phyloP scores from a whole-genome alignment of 2,888 invertebrate genomes.

The Napeogenes inachia region DNA sequence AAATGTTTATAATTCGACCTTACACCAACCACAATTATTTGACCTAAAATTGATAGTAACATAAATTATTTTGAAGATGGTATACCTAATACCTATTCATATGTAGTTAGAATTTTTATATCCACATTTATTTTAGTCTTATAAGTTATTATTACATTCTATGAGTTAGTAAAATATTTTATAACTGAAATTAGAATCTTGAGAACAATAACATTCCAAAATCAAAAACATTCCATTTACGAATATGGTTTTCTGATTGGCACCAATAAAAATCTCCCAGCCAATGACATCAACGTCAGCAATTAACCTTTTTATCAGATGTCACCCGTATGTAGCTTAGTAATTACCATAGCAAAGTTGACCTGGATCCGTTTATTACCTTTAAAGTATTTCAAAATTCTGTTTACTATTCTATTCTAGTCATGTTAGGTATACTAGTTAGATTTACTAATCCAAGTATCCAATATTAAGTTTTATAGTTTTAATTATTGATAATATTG shows the following conservation, averaged over 20 bases:
- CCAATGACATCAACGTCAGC: conserved; percentile 25
- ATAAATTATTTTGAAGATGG: too few relatives aligned
- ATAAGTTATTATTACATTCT: too few relatives aligned
- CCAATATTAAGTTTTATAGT: too few relatives aligned
- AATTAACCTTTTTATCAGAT: conserved; percentile 32
- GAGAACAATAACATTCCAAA: background rate
- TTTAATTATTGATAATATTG: too few relatives aligned
- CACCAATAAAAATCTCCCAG: conserved; percentile 11
- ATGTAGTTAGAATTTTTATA: too few relatives aligned
- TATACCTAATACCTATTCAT: too few relatives aligned
- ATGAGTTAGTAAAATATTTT: background rate
- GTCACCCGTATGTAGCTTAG: conserved; percentile 26
- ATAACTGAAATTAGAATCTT: background rate
- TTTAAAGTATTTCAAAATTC: conserved; percentile 17
- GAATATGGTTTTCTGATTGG: conserved; percentile 2
- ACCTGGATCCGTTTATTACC: conserved; percentile 22
- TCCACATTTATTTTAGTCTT: too few relatives aligned
- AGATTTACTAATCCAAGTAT: too few relatives aligned
- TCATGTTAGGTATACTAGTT: background rate
- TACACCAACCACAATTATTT: conserved; percentile 6
- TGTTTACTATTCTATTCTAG: conserved; percentile 9
- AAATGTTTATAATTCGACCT: conserved; percentile 9
- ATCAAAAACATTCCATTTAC: background rate
- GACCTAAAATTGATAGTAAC: background rate
- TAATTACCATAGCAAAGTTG: conserved; percentile 22